phyloP scores from a whole-genome alignment of 2,797 vertebrate species.

The Leuciscus waleckii region DNA sequence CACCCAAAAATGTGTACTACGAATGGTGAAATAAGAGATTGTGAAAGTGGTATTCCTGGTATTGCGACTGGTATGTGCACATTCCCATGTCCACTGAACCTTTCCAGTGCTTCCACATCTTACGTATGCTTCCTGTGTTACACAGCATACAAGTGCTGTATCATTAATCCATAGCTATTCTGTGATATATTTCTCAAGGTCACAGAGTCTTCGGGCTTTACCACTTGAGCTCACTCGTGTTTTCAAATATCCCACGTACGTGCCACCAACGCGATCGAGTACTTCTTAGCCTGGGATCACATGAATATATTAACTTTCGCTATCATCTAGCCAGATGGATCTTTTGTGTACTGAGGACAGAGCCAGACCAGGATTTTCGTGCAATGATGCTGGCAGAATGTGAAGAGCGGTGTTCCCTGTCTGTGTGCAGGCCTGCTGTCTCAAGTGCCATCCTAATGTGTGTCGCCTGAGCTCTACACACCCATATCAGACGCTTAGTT shows the following conservation, averaged over 20 bases:
- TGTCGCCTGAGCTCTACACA: conserved; percentile 11
- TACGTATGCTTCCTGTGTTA: not conserved
- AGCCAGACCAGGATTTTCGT: conserved; percentile 28
- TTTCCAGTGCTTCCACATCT: not conserved
- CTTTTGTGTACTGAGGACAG: conserved; percentile 26
- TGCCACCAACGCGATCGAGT: not conserved
- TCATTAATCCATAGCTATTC: conserved; percentile 16
- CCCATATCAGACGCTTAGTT: conserved; percentile 29
- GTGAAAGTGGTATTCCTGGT: conserved; percentile 1
- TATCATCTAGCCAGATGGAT: conserved; percentile 32
- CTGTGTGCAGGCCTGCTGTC: not conserved
- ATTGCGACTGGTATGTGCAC: not conserved
- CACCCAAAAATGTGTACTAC: not conserved
- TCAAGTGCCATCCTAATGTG: conserved; percentile 28
- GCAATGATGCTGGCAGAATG: conserved; percentile 56
- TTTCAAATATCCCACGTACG: conserved; percentile 20
- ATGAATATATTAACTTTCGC: conserved; percentile 45
- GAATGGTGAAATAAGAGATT: not conserved
- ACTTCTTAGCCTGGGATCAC: conserved; percentile 37
- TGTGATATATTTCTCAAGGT: conserved; percentile 30
- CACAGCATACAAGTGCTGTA: not conserved
- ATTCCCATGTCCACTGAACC: not conserved
- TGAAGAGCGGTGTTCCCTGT: conserved; percentile 18
- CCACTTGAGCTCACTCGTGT: conserved; percentile 16
- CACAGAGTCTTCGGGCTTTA: not conserved